Evolutionary conservation across 2,888 invertebrate species (phyloP).

Genomic region (Dexiosoma caninum): DNA sequence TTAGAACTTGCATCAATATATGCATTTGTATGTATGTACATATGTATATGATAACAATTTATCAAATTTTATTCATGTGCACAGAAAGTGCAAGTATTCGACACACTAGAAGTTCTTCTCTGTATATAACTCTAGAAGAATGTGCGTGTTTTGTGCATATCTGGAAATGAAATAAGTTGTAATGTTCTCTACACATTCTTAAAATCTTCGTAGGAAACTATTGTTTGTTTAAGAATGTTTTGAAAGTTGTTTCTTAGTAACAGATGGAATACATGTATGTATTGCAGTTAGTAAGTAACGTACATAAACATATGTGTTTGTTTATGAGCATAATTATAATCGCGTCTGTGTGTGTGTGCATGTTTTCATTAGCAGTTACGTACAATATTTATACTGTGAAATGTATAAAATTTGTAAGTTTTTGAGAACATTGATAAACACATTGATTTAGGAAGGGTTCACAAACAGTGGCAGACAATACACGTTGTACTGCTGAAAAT

Average conservation of each 20-base stretch:
- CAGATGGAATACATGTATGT: neutral
- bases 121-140: neutral
- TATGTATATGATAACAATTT: neutral
- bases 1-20: constrained; percentile 25
- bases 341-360: neutral
- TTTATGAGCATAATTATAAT: neutral
- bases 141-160: neutral
- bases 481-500: too few species aligned
- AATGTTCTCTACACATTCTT: neutral
- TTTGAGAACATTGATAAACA: constrained; percentile 8
- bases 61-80: constrained; percentile 15
- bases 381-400: neutral
- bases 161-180: too few species aligned
- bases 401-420: constrained; percentile 18
- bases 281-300: neutral
- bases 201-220: neutral
- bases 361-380: constrained; percentile 3
- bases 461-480: neutral
- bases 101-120: neutral
- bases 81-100: constrained; percentile 7
- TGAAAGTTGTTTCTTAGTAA: constrained; percentile 11
- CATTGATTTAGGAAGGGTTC: neutral
- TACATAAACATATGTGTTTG: neutral
- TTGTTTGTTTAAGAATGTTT: constrained; percentile 35
- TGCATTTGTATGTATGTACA: constrained; percentile 7